Percentiles rank a stretch among this genome's conserved stretches.
phyloP scores from a whole-genome alignment of 1,140 invertebrate species.

The Macrobrachium nipponense region DNA sequence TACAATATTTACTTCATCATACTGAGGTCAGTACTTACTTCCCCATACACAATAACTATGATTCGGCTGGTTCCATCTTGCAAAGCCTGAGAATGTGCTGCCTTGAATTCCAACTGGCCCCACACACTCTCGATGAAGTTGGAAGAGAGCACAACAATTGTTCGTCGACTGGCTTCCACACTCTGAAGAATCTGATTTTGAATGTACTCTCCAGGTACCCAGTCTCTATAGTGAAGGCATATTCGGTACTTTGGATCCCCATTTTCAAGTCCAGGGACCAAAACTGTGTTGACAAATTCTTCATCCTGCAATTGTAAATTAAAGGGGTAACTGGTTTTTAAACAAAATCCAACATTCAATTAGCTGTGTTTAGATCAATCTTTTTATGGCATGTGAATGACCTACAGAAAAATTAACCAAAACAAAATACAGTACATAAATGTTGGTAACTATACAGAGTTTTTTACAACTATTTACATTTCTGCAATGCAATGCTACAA shows the following conservation, averaged over 20 bases:
- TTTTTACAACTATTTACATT: too few relatives aligned
- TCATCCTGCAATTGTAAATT: constrained; percentile 73
- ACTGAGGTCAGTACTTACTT: constrained; percentile 67
- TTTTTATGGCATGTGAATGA: too few relatives aligned
- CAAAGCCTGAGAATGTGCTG: constrained; percentile 81
- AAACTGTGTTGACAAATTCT: constrained; percentile 76
- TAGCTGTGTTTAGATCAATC: too few relatives aligned
- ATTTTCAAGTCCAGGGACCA: constrained; percentile 76
- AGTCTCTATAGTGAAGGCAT: constrained; percentile 88
- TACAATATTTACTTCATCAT: neutral
- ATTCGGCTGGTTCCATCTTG: constrained; percentile 79
- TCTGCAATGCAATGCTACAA: too few relatives aligned
- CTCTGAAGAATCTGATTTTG: constrained; percentile 83
- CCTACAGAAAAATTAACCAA: too few relatives aligned
- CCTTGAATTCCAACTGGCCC: constrained; percentile 86
- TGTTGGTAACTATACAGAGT: too few relatives aligned
- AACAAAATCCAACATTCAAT: too few relatives aligned
- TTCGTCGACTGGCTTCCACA: constrained; percentile 82
- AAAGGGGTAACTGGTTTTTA: neutral
- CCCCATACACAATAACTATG: constrained; percentile 83
- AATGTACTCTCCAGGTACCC: constrained; percentile 79
- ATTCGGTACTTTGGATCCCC: constrained; percentile 68
- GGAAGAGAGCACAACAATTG: constrained; percentile 84
- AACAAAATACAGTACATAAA: too few relatives aligned
- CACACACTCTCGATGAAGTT: constrained; percentile 86